These are phyloP conservation scores for Passer montanus DNA, from an alignment of 2,113 vertebrate genomes.

Conservation along the genomic window DNA sequence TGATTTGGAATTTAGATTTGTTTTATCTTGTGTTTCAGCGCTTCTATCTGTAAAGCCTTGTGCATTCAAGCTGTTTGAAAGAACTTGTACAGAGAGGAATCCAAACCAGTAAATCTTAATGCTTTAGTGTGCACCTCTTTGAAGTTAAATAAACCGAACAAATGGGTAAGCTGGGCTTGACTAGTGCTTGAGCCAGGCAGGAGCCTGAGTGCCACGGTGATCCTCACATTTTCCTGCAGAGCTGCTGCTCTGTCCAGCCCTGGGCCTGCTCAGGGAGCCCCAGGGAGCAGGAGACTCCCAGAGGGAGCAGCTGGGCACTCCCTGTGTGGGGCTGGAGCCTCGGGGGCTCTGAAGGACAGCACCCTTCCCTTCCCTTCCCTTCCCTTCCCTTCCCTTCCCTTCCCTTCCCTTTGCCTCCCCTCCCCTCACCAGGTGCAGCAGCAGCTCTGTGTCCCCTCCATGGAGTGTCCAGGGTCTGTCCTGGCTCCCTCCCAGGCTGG, in stretches of 20 bases:
- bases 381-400: too few species aligned
- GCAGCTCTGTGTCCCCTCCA: fast-evolving
- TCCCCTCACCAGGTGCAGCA: not conserved
- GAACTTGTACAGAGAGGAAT: slow-evolving; percentile 65
- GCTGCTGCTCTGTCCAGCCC: not conserved
- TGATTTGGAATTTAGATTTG: slow-evolving; percentile 72
- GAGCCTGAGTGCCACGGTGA: not conserved
- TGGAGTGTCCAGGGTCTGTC: not conserved
- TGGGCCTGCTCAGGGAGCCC: not conserved
- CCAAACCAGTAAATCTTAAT: slow-evolving; percentile 50
- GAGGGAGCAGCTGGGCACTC: not conserved
- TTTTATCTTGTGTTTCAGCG: slow-evolving; percentile 67
- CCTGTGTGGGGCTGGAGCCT: not conserved
- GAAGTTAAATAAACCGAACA: slow-evolving; percentile 72
- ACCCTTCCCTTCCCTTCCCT: not conserved
- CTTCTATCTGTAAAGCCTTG: slow-evolving; percentile 68
- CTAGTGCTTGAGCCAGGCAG: slow-evolving; percentile 8
- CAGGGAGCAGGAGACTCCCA: not conserved
- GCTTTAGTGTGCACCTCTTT: slow-evolving; percentile 75
- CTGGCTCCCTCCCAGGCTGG: not conserved
- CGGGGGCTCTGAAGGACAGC: not conserved
- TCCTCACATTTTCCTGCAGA: not conserved
- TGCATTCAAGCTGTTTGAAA: slow-evolving; percentile 54
- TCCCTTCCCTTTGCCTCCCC: not conserved
- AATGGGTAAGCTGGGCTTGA: slow-evolving; percentile 35